Conservation (phyloP, 2,113 vertebrate species). For the Triplophysa rosa region DNA sequence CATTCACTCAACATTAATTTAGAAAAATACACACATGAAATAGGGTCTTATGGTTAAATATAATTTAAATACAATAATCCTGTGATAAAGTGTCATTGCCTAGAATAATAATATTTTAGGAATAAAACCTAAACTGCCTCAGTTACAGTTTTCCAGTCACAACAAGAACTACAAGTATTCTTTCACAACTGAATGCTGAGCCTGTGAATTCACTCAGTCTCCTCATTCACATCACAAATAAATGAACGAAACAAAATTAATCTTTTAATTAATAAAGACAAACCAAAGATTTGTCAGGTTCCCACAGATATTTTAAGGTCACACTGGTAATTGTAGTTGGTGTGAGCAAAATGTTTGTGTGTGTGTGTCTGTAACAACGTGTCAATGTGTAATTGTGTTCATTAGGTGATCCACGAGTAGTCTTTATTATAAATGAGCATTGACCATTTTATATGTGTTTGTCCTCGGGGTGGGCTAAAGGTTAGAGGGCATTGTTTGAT, state of each 20-base stretch:
- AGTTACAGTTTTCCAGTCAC: constrained; percentile 22
- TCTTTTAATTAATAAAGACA: neutral
- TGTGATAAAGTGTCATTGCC: neutral
- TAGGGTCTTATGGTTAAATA: neutral
- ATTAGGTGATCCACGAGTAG: constrained; percentile 10
- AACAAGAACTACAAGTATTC: constrained; percentile 10
- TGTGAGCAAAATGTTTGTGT: neutral
- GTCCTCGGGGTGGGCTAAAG: constrained; percentile 14
- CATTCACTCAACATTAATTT: neutral
- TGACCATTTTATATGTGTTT: constrained; percentile 20
- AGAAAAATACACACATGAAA: neutral
- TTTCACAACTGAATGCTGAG: constrained; percentile 19
- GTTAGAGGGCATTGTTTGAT: constrained; percentile 23
- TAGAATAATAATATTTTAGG: constrained; percentile 18
- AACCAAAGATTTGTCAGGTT: neutral
- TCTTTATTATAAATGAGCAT: neutral
- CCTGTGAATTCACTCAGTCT: neutral
- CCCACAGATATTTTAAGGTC: constrained; percentile 7
- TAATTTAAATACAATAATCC: constrained; percentile 3
- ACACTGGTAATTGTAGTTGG: neutral
- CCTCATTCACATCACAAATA: neutral
- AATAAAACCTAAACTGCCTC: constrained; percentile 19
- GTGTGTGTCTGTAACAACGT: constrained; percentile 1
- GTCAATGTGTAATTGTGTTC: constrained; percentile 1
- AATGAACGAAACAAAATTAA: neutral